Base-by-base conservation (phyloP, 1,140 invertebrate genomes). In the Lepidurus apus region DNA sequence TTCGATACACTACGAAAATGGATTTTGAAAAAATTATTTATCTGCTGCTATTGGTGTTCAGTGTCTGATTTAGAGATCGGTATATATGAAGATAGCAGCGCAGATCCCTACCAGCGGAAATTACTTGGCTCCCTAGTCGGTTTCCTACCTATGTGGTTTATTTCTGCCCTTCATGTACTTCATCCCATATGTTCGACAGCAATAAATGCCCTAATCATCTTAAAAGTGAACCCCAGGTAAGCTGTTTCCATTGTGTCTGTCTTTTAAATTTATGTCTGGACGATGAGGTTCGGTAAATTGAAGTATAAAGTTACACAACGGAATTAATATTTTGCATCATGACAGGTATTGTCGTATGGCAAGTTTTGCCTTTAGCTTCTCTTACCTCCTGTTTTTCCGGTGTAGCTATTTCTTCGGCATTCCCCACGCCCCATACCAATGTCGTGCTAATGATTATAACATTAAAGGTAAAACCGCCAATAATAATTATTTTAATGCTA, bases 361-460 rank as follows among this genome's bases (percentile, higher is more conserved):
- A 6, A 92, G 92, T 83, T 93, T 96, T 84, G 87, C 89, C 75
- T 92, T 93, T 82, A 93, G 92, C 83, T 97, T 98, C 86, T 87
- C 88, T 2, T 97, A 97, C 84, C 85, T 98, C 74, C 88, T 93
- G 11, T 91, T 97, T 84, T 95, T 96, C 83, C 91, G 96, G 43
- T 86, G 92, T 45, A 89, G 90, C 43, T 87, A 91, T 80, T 90
- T 89, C 82, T 90, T 95, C 87, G 94, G 93, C 8, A 84, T 96
- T 65, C 89, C 91, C 74, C 86, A 88, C 77, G 87, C 92, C 7
- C 90, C 93, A 95, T 83, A 92, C 93, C 0, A 98, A 98, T 87
- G 90, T 96, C 45, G 90, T 98, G 78, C 92, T 96, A 84, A 95
- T 98, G 91, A 92, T 98, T 80, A 87, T 97, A 43, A 96, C 95